A percentile compares a stretch with the other conserved stretches of the same genome.
Evolutionary conservation across 2,797 vertebrate species (phyloP).

Genomic region (Pelodytes ibericus): DNA sequence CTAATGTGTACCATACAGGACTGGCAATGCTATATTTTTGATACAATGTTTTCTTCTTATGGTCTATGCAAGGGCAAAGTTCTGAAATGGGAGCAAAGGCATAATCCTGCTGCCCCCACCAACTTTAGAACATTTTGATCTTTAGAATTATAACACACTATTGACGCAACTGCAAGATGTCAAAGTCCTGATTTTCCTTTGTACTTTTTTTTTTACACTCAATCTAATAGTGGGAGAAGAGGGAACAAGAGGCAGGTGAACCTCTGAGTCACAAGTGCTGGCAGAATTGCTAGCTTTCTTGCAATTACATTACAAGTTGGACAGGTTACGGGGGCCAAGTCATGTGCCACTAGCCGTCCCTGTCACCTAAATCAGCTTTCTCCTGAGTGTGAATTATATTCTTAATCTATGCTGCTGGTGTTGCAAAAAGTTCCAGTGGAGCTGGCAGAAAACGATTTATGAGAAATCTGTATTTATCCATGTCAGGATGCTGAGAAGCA

Average conservation of each 20-base stretch:
- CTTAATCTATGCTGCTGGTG: not conserved
- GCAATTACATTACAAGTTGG: not conserved
- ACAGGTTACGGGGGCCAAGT: not conserved
- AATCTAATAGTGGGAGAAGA: not conserved
- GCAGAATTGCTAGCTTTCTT: not conserved
- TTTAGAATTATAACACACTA: too few species aligned
- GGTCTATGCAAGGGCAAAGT: too few species aligned
- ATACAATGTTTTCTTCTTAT: too few species aligned
- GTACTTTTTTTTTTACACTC: not conserved
- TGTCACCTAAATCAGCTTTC: not conserved
- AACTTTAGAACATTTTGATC: too few species aligned
- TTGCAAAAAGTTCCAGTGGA: not conserved
- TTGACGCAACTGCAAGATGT: too few species aligned
- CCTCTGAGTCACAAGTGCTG: not conserved
- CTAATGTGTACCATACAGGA: too few species aligned
- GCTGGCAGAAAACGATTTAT: not conserved
- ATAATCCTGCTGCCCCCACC: too few species aligned
- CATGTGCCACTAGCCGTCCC: not conserved
- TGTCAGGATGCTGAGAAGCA: not conserved
- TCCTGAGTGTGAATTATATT: not conserved
- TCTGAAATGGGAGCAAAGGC: too few species aligned
- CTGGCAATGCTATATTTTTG: too few species aligned
- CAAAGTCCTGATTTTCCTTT: too few species aligned
- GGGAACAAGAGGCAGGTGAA: not conserved
- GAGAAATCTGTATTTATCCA: constrained; percentile 1